These are phyloP conservation scores for Lampris megalopsis DNA, from an alignment of 2,113 vertebrate genomes.

Conservation along the genomic window DNA sequence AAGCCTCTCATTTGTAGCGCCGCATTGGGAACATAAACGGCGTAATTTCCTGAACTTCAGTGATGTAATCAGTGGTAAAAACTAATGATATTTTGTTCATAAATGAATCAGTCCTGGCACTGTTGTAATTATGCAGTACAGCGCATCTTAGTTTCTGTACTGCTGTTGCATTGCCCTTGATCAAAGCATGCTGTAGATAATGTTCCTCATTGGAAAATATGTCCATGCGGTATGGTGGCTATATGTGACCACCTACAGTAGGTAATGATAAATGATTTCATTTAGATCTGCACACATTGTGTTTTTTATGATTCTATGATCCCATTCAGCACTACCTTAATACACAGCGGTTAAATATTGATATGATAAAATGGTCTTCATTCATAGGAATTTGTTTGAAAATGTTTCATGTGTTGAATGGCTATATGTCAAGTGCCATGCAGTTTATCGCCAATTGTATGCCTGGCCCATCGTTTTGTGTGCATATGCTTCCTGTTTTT, in stretches of 20 bases:
- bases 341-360: too few species aligned
- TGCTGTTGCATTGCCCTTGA: not conserved
- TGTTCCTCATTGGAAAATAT: constrained; percentile 20
- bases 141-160: constrained; percentile 5
- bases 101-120: constrained; percentile 23
- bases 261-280: constrained; percentile 17
- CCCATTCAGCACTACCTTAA: too few species aligned
- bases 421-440: constrained; percentile 2
- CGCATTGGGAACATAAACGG: constrained; percentile 61
- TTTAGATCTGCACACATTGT: constrained; percentile 36
- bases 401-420: constrained; percentile 29
- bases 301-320: too few species aligned
- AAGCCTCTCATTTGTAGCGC: constrained; percentile 67
- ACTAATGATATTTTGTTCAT: constrained; percentile 41
- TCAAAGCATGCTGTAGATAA: not conserved
- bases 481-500: too few species aligned
- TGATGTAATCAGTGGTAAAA: constrained; percentile 79
- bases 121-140: constrained; percentile 33
- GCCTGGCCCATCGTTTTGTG: too few species aligned
- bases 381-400: constrained; percentile 17
- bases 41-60: constrained; percentile 68
- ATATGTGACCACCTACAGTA: not conserved
- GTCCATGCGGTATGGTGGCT: constrained; percentile 5
- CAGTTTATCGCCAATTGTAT: too few species aligned
- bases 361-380: constrained; percentile 13